Evolutionary conservation across 2,888 invertebrate genomes (phyloP), one percentile per base, ranked within the genome.

Genomic region (Sphecodes monilicornis): DNA sequence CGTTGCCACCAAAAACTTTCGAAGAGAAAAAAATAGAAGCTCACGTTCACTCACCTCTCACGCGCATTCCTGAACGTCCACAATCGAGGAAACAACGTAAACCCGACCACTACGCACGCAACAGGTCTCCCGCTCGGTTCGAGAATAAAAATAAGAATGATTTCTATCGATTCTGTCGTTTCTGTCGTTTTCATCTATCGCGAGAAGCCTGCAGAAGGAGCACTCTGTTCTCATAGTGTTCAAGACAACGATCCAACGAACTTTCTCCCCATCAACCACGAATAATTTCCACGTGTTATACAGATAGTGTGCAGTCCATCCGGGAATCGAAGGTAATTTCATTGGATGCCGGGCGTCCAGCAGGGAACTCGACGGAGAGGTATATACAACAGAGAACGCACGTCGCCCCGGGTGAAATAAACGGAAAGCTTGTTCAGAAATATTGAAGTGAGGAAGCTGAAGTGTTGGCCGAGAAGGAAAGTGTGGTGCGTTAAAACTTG

Each of bases 271-370:
- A 29, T 72, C 68, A 43, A 46, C 77, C 77, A 71, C 78, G 76
- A 73, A 76, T 78, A 86, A 86, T 85, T 80, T 86, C 80, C 86
- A 85, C 85, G 86, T 85, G 80, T 85, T 86, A 60, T 76, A 54
- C 78, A 85, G 80, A 81, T 80, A 85, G 46, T 13, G 77, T 57
- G 76, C n/a, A 76, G 73, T 78, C 80, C 36, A 8, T 69, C 54
- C 41, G 78, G 78, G 76, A 70, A 70, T 79, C 72, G 75, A 75
- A 77, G 77, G 64, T 77, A 78, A 84, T 86, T 78, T 73, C 76
- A 73, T 80, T 73, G 84, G 78, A 50, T 73, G 78, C 78, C 75
- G n/a, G 72, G 72, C 68, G 72, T 69, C 76, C 68, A 72, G 77
- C 76, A 39, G 41, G 69, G 79, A 79, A 73, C 66, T 43, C 66